Base-by-base conservation (phyloP, 2,113 vertebrate genomes). In the Psittacula cyanocephala region DNA sequence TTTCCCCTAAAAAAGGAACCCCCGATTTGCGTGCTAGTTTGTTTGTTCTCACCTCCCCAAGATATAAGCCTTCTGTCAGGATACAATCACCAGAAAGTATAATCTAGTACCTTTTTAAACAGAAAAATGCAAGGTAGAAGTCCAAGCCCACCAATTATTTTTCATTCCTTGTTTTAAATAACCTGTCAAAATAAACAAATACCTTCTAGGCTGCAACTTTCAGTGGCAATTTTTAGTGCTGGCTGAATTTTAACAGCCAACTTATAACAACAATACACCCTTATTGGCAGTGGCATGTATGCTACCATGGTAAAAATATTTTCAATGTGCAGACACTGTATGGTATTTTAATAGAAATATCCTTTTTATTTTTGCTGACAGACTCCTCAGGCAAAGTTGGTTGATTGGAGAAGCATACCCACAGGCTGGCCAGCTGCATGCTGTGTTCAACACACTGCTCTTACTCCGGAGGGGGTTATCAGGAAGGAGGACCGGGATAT, bases 341-440 rank as follows among this genome's bases (percentile, higher is more conserved):
- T 90, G 86, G 90, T 85, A 91, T 95, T 96, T 95, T 96, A 97
- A 96, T 89, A 96, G 95, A 94, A 97, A 94, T 93, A 89, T 76
- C 95, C 81, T 92, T 95, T 94, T 94, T 91, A 96, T 95, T 96
- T 97, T 86, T 92, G 91, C 93, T 96, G 96, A 90, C 95, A 96
- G 88, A 86, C 44, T 92, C 90, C 95, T 92, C 47, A 0, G 93
- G 96, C 92, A 89, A 69, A 81, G 77, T 80, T 84, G 83, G 65
- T 74, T 94, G 65, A 6, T 80, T 76, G 90, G 82, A 89, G 80
- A 84, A 92, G 90, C 86, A 81, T 69, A 91, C 76, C 93, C 96
- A 68, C 64, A 35, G 79, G 84, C 63, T 0, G 6, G 50, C 43
- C 0, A 11, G 67, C 65, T 43, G 70, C 55, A 33, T 89, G 69